Base-by-base conservation (phyloP, 2,113 vertebrate species). In the Burhinus oedicnemus region DNA sequence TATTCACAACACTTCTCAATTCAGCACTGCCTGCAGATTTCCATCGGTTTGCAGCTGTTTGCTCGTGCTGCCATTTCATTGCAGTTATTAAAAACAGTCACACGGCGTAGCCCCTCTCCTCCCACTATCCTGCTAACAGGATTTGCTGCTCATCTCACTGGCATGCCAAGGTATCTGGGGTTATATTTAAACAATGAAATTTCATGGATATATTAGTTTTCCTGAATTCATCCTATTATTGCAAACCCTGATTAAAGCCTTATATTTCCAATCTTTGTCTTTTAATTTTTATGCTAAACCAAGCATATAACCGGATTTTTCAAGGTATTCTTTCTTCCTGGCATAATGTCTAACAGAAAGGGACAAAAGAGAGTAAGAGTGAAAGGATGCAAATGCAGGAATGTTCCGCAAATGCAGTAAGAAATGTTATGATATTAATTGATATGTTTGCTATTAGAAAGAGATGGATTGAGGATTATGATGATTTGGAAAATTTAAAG, bases 101-200 rank as follows among this genome's bases (percentile, higher is more conserved):
- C 30, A 61, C 0, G 5, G 42, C 64, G 27, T 7, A 76, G 17
- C 17, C 57, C 25, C 34, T 64, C 45, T 91, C 15, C 45, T 85
- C 66, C 52, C 30, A 25, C 40, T 84, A 1, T 19, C 76, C 38
- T 69, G 6, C 13, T 79, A 80, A 94, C 38, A 94, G 82, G 89
- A 97, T 91, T 94, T 91, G 81, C 82, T 93, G 51, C 38, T 91
- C 74, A 91, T 71, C 61, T 57, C 54, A 36, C 77, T 70, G 58
- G 15, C 40, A 40, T 26, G 22, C 30, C 29, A 69, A 93, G 20
- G 36, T 90, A 65, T 80, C 57, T 49, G 72, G 14, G 45, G 62
- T 95, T 96, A 26, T 72, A 69, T 40, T 58, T 89, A 54, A 94
- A 96, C 58, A 94, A 84, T 66, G 65, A 94, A 40, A 91, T 93